phyloP scores from a whole-genome alignment of 2,888 invertebrate genomes.

The Peribatodes rhomboidaria region DNA sequence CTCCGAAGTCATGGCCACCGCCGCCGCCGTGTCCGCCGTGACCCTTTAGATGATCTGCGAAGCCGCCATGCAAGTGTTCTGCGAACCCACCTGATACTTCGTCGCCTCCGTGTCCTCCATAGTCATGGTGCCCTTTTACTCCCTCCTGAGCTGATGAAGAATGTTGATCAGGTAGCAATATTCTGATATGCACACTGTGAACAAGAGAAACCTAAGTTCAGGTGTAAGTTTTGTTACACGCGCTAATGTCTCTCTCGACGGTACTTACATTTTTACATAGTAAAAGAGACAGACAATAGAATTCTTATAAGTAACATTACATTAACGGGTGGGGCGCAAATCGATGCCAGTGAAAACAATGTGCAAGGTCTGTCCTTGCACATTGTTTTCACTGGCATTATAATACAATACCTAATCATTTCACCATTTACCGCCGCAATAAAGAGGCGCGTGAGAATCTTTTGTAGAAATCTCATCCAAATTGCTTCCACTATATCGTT shows the following conservation, averaged over 20 bases:
- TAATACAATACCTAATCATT: conserved; percentile 77
- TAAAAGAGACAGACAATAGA: conserved; percentile 37
- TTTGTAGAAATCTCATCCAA: conserved; percentile 77
- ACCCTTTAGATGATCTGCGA: conserved; percentile 64
- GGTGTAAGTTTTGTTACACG: conserved; percentile 8
- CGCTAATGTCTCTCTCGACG: not conserved
- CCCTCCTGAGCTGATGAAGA: conserved; percentile 80
- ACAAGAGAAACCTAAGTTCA: conserved; percentile 42
- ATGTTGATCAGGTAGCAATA: conserved; percentile 83
- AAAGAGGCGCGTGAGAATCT: conserved; percentile 77
- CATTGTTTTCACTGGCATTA: conserved; percentile 62
- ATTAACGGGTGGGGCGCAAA: conserved; percentile 67
- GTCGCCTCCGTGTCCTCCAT: conserved; percentile 55
- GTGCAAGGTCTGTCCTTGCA: conserved; percentile 60
- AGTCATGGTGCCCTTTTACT: conserved; percentile 72
- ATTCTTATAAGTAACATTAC: conserved; percentile 36
- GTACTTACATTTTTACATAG: conserved; percentile 40
- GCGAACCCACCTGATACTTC: conserved; percentile 57
- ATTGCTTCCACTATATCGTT: conserved; percentile 68
- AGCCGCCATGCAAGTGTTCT: conserved; percentile 70
- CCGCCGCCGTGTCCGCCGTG: conserved; percentile 55
- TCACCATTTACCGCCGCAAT: conserved; percentile 81
- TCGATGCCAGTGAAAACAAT: conserved; percentile 69
- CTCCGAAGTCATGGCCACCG: conserved; percentile 67
- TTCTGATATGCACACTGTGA: conserved; percentile 86